These are phyloP conservation scores for Cabera pusaria DNA, from an alignment of 2,888 invertebrate species.

Conservation along the genomic window DNA sequence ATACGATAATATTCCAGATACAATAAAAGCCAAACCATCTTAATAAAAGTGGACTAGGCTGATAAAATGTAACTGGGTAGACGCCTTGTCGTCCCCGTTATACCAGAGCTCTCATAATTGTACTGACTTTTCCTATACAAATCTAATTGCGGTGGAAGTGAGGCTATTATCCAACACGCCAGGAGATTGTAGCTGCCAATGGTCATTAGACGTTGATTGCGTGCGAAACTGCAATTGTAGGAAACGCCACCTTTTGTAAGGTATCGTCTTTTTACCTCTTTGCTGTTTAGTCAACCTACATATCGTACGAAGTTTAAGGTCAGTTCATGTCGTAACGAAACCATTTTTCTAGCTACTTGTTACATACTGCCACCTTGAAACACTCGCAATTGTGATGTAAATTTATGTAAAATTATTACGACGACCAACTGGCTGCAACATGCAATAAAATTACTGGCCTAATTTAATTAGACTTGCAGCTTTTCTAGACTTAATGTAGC, in stretches of 20 bases:
- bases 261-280: conserved; percentile 4
- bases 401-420: conserved; percentile 9
- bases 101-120: no score
- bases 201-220: conserved; percentile 29
- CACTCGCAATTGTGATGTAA: conserved; percentile 15
- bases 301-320: conserved; percentile 13
- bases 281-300: not conserved
- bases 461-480: no score
- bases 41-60: no score
- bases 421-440: no score
- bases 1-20: no score
- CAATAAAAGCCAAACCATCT: no score
- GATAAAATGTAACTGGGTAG: no score
- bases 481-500: no score
- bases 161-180: conserved; percentile 20
- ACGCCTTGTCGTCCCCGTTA: no score
- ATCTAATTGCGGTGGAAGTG: conserved; percentile 13
- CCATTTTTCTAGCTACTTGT: conserved; percentile 6
- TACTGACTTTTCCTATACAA: conserved; percentile 5
- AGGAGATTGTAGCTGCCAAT: conserved; percentile 16
- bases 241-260: conserved; percentile 6
- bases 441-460: no score
- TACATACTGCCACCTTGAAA: conserved; percentile 3
- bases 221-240: conserved; percentile 20
- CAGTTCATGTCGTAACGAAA: conserved; percentile 2